phyloP scores from a whole-genome alignment of 2,797 vertebrate genomes.

The Lindbergichthys nudifrons region DNA sequence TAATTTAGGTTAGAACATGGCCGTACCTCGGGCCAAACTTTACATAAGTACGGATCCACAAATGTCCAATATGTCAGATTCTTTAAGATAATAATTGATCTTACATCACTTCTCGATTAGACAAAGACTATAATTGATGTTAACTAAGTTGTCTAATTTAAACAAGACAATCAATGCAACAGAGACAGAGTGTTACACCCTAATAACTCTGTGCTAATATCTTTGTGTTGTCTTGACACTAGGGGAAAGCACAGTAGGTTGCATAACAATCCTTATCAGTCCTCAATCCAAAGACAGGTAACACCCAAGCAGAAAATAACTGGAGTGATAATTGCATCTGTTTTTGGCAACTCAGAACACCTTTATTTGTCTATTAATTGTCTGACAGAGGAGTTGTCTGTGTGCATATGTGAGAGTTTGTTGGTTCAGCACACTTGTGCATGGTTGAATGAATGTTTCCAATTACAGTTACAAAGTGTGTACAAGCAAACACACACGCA shows the following conservation, averaged over 20 bases:
- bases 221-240: neutral
- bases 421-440: constrained; percentile 16
- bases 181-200: neutral
- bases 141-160: neutral
- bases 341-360: neutral
- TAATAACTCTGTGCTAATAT: neutral
- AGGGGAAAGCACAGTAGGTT: neutral
- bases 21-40: neutral
- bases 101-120: neutral
- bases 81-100: too few relatives aligned
- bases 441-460: constrained; percentile 54
- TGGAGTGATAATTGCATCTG: constrained; percentile 20
- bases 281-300: neutral
- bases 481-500: constrained; percentile 8
- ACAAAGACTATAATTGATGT: neutral
- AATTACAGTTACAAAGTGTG: constrained; percentile 58
- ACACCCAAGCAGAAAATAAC: constrained; percentile 17
- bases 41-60: neutral
- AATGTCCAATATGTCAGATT: neutral
- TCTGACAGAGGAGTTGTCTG: constrained; percentile 4
- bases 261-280: neutral
- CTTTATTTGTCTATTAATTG: constrained; percentile 11
- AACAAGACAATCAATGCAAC: constrained; percentile 3
- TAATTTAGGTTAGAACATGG: neutral
- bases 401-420: constrained; percentile 21